These are phyloP conservation scores for Armadillidium nasatum DNA, from an alignment of 1,140 invertebrate genomes.

Conservation along the genomic window DNA sequence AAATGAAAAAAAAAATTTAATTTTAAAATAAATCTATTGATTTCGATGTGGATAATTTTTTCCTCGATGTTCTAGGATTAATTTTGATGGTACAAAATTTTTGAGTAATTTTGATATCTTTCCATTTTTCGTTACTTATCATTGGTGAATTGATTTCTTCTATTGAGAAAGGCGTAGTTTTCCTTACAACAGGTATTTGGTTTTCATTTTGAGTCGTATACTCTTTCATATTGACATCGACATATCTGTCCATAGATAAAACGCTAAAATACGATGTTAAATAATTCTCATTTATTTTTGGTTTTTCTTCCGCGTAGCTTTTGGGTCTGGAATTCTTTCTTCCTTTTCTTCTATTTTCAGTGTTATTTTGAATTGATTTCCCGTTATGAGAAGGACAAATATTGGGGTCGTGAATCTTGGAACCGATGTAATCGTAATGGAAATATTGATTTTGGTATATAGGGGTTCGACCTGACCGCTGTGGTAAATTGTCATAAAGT, in stretches of 20 bases:
- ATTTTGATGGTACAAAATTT: conserved; percentile 5
- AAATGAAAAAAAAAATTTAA: no score
- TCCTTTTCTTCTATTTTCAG: not conserved
- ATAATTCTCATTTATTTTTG: not conserved
- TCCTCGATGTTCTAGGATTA: not conserved
- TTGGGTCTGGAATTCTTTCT: not conserved
- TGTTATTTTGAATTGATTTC: not conserved
- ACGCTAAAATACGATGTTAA: conserved; percentile 1
- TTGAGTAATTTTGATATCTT: not conserved
- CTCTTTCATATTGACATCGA: not conserved
- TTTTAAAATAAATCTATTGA: not conserved
- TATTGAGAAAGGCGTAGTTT: not conserved
- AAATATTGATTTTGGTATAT: conserved; percentile 10
- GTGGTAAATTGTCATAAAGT: not conserved
- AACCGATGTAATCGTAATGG: not conserved
- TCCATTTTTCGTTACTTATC: conserved; percentile 2
- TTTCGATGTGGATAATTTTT: conserved; percentile 1
- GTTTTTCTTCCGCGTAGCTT: not conserved
- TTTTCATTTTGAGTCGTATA: not conserved
- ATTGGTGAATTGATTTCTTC: conserved; percentile 2
- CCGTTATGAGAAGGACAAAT: not conserved
- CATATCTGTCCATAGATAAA: conserved; percentile 3
- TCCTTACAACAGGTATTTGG: not conserved
- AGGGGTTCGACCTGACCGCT: not conserved
- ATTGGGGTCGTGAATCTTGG: not conserved